Conservation (phyloP, 1,140 invertebrate genomes). For the Pseudobourletiella spinata region DNA sequence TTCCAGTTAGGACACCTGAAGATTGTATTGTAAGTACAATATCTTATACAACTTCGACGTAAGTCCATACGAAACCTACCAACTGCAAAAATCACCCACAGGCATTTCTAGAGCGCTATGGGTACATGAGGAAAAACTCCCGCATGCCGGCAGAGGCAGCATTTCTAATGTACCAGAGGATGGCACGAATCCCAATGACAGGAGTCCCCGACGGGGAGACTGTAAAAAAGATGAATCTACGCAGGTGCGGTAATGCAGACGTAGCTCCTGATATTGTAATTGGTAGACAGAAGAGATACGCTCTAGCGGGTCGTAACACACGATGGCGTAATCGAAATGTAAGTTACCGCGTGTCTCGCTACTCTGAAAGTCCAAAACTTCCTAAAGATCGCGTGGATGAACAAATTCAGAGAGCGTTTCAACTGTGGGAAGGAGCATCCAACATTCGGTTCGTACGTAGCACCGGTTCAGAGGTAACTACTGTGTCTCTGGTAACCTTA, state of each 20-base stretch:
- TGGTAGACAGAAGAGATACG: not conserved
- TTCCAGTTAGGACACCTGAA: too few species aligned
- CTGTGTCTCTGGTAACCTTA: not conserved
- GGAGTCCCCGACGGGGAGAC: conserved; percentile 50
- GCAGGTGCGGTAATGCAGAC: conserved; percentile 68
- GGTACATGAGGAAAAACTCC: conserved; percentile 12
- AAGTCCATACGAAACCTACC: too few species aligned
- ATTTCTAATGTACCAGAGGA: conserved; percentile 19
- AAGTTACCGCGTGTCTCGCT: not conserved
- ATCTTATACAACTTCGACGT: too few species aligned
- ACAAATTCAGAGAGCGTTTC: not conserved
- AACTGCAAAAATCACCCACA: too few species aligned
- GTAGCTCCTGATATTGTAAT: not conserved
- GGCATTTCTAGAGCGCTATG: not conserved
- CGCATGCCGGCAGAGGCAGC: not conserved
- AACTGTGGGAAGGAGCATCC: conserved; percentile 14
- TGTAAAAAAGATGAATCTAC: conserved; percentile 61
- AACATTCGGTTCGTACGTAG: conserved; percentile 4
- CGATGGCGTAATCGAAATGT: not conserved
- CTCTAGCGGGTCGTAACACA: not conserved
- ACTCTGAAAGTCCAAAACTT: not conserved
- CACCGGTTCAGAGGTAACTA: not conserved
- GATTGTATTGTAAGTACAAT: too few species aligned
- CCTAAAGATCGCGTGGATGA: not conserved
- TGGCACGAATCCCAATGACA: conserved; percentile 14